Conservation (phyloP, 2,888 invertebrate genomes). For the Pseudococcus longispinus region DNA sequence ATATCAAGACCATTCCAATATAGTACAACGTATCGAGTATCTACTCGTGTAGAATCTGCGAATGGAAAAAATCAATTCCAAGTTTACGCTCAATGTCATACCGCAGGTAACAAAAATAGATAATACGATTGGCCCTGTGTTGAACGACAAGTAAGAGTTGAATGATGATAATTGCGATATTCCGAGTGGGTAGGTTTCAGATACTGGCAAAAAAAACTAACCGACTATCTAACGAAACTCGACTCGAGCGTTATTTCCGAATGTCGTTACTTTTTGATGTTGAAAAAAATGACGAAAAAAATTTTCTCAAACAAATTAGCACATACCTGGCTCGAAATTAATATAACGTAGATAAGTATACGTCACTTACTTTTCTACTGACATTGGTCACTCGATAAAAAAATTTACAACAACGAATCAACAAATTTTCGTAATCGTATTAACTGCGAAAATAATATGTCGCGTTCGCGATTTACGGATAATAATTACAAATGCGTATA, state of each 20-base stretch:
- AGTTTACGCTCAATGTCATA: background rate
- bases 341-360: background rate
- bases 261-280: background rate
- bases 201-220: too few species aligned
- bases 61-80: background rate
- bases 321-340: background rate
- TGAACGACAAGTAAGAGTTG: background rate
- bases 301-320: too few species aligned
- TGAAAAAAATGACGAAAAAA: background rate
- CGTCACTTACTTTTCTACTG: conserved; percentile 48
- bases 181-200: background rate
- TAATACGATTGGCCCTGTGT: background rate
- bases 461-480: background rate
- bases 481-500: background rate
- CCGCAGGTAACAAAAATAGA: background rate
- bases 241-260: too few species aligned
- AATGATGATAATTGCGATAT: background rate
- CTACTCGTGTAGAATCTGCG: background rate
- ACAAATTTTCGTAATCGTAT: background rate
- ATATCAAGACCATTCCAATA: too few species aligned
- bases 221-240: too few species aligned
- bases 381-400: conserved; percentile 26
- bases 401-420: background rate
- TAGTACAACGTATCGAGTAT: background rate
- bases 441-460: background rate